Evolutionary conservation across 1,140 invertebrate species (phyloP).

Genomic region (Micrasema minimum): DNA sequence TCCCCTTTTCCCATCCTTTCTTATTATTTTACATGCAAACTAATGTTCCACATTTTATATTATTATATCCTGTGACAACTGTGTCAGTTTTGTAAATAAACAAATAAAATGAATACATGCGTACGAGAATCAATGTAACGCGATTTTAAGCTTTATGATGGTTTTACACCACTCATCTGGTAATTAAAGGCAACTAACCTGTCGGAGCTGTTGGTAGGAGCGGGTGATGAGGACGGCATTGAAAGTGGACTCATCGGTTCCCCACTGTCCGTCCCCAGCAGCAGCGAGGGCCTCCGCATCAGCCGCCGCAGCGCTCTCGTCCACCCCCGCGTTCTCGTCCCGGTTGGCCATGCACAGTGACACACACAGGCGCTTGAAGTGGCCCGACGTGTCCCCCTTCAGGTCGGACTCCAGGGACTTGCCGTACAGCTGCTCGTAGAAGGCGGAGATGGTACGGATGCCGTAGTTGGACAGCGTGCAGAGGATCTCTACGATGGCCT

Average conservation of each 20-base stretch:
- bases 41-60: no score
- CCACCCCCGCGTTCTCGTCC: constrained; percentile 80
- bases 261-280: constrained; percentile 84
- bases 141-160: no score
- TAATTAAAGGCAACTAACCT: constrained; percentile 56
- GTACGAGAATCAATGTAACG: no score
- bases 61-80: no score
- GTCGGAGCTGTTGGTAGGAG: constrained; percentile 83
- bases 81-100: no score
- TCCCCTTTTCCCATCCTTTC: no score
- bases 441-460: constrained; percentile 83
- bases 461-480: constrained; percentile 92
- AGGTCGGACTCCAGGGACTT: constrained; percentile 88
- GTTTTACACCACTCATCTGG: no score
- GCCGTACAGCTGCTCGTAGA: constrained; percentile 88
- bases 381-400: constrained; percentile 90
- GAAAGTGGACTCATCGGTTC: constrained; percentile 88
- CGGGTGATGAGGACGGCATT: constrained; percentile 83
- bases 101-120: no score
- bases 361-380: constrained; percentile 91
- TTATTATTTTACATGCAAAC: no score
- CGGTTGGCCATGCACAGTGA: constrained; percentile 84
- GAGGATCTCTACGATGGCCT: constrained; percentile 91
- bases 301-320: constrained; percentile 73
- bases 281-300: constrained; percentile 78